Evolutionary conservation across 2,113 vertebrate species (phyloP).

Genomic region (Larimichthys polyactis): DNA sequence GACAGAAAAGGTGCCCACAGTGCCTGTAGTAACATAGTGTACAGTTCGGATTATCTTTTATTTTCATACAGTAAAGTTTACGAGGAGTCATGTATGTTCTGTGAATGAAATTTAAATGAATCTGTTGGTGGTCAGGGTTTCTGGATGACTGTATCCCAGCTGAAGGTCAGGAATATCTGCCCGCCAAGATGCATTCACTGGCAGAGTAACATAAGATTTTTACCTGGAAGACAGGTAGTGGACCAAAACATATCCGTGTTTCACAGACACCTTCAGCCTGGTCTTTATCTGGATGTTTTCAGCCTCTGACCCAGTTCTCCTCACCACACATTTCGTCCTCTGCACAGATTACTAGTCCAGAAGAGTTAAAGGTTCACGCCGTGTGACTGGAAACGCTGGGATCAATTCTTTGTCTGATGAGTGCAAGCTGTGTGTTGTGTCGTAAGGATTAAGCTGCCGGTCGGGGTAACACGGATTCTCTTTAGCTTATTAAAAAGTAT

Average conservation of each 20-base stretch:
- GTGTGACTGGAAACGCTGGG: background rate
- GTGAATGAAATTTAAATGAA: too few species aligned
- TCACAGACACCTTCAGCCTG: background rate
- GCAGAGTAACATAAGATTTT: too few species aligned
- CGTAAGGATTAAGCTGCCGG: slow-evolving; percentile 15
- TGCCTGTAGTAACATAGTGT: too few species aligned
- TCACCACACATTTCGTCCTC: background rate
- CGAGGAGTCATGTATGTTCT: too few species aligned
- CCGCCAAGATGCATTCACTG: too few species aligned
- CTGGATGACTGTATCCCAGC: too few species aligned
- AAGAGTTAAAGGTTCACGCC: background rate
- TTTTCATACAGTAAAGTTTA: too few species aligned
- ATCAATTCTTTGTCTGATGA: background rate
- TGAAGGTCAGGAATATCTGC: too few species aligned
- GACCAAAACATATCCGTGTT: background rate
- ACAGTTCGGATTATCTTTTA: too few species aligned
- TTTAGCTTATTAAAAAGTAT: slow-evolving; percentile 13
- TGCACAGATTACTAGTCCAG: background rate
- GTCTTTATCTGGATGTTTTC: background rate
- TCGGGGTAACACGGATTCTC: background rate
- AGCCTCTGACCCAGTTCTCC: background rate
- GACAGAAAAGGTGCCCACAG: too few species aligned
- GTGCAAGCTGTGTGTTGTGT: background rate
- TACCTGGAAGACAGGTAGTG: too few species aligned
- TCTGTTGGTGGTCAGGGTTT: too few species aligned